A percentile compares a stretch with the other conserved stretches of the same genome.
Evolutionary conservation across 2,797 vertebrate species (phyloP).

Genomic region (Eulemur mongoz): DNA sequence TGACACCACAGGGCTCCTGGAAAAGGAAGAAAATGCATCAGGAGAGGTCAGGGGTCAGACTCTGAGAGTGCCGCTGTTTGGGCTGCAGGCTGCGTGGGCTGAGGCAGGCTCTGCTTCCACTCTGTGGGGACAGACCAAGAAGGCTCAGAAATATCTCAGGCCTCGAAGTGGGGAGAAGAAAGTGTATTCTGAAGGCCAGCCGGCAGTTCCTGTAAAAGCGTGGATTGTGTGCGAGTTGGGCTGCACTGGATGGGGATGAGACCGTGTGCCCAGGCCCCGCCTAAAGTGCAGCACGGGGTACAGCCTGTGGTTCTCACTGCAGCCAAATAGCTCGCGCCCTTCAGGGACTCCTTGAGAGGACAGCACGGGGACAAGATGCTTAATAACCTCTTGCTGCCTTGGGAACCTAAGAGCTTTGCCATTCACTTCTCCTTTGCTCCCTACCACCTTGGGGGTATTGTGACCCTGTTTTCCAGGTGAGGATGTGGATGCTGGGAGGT

Average conservation of each 20-base stretch:
- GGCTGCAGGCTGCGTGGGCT: background rate
- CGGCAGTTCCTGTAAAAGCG: background rate
- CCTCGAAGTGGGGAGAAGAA: background rate
- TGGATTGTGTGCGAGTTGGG: background rate
- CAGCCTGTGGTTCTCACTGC: background rate
- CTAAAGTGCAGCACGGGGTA: background rate
- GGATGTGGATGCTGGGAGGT: background rate
- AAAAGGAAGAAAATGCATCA: background rate
- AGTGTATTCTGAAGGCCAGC: background rate
- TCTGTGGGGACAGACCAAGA: background rate
- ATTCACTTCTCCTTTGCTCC: background rate
- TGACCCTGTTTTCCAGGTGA: background rate
- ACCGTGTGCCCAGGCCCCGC: fast-evolving
- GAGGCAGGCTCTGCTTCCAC: background rate
- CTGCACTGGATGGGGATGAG: background rate
- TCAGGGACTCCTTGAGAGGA: background rate
- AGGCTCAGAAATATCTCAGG: background rate
- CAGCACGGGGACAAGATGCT: fast-evolving
- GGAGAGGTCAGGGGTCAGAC: background rate
- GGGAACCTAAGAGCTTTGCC: background rate
- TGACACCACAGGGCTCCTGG: background rate
- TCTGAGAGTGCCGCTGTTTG: background rate
- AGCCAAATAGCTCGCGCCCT: background rate
- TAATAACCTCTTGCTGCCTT: background rate
- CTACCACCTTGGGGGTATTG: background rate